These are phyloP conservation scores for Trachythela sp. DNA, from an alignment of 64 coral and sea anemone species.

Conservation along the genomic window DNA sequence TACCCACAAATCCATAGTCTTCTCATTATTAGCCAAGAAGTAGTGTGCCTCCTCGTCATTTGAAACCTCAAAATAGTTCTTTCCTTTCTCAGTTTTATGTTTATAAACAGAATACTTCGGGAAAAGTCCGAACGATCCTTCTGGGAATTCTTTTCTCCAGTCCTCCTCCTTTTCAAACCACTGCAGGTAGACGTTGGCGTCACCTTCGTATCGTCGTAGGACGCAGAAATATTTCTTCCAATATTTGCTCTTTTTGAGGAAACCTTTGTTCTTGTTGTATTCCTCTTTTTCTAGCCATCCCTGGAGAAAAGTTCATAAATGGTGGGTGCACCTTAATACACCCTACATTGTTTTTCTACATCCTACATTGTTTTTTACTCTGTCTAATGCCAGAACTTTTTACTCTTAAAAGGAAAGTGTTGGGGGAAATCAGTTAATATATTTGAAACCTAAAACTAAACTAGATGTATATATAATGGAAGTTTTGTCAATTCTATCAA, in stretches of 20 bases:
- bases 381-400: no score
- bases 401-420: no score
- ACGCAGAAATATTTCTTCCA: slow-evolving; percentile 94
- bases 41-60: slow-evolving; percentile 72
- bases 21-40: slow-evolving; percentile 76
- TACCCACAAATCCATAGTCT: slow-evolving; percentile 87
- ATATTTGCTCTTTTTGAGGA: slow-evolving; percentile 85
- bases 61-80: slow-evolving; percentile 78
- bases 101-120: slow-evolving; percentile 95
- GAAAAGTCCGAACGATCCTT: slow-evolving; percentile 75
- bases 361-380: no score
- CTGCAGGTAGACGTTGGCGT: slow-evolving; percentile 77
- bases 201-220: slow-evolving; percentile 63
- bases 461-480: no score
- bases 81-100: slow-evolving; percentile 64
- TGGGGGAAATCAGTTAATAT: no score
- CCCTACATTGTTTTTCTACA: no score
- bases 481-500: no score
- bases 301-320: slow-evolving; percentile 20
- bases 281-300: slow-evolving; percentile 87
- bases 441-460: no score
- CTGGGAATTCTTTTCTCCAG: slow-evolving; percentile 72
- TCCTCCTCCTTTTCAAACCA: slow-evolving; percentile 94
- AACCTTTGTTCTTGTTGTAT: slow-evolving; percentile 59
- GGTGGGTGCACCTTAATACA: not conserved